Conservation (phyloP, 2,888 invertebrate species). For the Bombylius major region DNA sequence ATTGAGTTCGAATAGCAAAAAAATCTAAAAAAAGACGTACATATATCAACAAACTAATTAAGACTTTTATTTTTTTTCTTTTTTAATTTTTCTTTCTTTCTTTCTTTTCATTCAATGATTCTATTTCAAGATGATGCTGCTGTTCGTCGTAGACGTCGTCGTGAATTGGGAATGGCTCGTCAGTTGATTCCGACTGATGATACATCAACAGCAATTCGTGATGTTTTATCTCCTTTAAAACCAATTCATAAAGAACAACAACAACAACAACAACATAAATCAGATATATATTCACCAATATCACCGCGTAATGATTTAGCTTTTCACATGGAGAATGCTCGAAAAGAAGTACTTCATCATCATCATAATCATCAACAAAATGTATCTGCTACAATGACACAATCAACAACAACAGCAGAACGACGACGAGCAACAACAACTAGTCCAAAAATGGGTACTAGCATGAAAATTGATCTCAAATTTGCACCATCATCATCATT, state of each 20-base stretch:
- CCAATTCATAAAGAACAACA: conserved; percentile 3
- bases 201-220: conserved; percentile 23
- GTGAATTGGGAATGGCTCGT: conserved; percentile 31
- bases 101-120: background rate
- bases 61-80: too few species aligned
- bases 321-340: conserved; percentile 25
- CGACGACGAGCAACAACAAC: conserved; percentile 22
- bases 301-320: conserved; percentile 21
- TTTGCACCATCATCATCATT: background rate
- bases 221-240: conserved; percentile 26
- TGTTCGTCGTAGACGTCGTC: conserved; percentile 30
- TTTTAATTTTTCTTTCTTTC: too few species aligned
- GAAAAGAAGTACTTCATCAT: conserved; percentile 15
- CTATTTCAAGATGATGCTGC: conserved; percentile 32
- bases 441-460: conserved; percentile 18
- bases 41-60: too few species aligned
- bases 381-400: background rate
- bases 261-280: background rate
- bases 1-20: too few species aligned
- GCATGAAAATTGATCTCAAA: conserved; percentile 8
- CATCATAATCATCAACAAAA: background rate
- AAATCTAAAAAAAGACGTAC: too few species aligned
- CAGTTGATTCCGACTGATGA: conserved; percentile 30
- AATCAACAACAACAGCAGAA: conserved; percentile 9
- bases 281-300: background rate